Conservation (phyloP, 2,113 vertebrate genomes). For the Pipra filicauda region DNA sequence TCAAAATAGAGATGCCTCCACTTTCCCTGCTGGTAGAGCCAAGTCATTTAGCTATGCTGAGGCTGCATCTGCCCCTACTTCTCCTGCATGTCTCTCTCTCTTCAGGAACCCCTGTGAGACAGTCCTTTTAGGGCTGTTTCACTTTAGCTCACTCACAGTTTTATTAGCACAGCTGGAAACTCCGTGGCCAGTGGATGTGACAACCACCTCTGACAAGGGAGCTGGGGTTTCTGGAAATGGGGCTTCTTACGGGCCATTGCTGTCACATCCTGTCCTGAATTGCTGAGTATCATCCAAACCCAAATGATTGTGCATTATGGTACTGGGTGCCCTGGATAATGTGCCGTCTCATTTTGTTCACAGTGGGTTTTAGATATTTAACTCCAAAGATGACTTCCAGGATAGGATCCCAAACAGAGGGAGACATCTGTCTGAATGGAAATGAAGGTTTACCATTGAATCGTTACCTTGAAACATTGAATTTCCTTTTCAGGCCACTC, state of each 20-base stretch:
- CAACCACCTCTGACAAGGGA: rapidly evolving
- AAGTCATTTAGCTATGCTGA: not conserved
- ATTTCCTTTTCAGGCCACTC: not conserved
- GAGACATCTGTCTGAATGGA: not conserved
- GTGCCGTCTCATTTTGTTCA: not conserved
- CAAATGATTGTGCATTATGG: rapidly evolving
- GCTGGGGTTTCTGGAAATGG: not conserved
- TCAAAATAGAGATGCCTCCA: not conserved
- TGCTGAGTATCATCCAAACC: not conserved
- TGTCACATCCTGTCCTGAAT: not conserved
- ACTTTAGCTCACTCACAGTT: not conserved
- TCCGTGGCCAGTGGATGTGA: not conserved
- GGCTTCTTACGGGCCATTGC: not conserved
- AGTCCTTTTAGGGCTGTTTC: not conserved
- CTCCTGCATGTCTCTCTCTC: not conserved
- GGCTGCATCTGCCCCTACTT: not conserved
- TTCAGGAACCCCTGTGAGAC: not conserved
- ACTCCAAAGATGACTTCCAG: not conserved
- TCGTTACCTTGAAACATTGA: not conserved
- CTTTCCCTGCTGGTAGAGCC: rapidly evolving
- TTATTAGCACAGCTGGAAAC: not conserved
- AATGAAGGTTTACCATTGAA: not conserved
- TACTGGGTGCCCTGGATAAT: not conserved
- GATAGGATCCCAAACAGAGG: not conserved
- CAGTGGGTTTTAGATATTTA: not conserved